phyloP scores from a whole-genome alignment of 2,888 invertebrate species.

The Phortica okadai region DNA sequence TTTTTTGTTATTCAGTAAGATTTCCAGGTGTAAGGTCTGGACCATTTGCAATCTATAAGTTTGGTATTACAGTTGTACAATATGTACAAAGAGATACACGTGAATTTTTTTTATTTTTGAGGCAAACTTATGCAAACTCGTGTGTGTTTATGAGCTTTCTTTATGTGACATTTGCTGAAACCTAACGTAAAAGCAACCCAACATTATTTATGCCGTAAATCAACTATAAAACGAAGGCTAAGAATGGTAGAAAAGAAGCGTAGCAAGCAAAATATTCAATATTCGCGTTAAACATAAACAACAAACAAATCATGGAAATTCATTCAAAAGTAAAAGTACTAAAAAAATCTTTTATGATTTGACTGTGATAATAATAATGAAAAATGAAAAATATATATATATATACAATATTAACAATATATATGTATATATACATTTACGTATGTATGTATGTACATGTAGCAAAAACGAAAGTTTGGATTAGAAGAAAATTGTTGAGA shows the following conservation, averaged over 20 bases:
- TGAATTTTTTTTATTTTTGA: no score
- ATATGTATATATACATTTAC: conserved; percentile 57
- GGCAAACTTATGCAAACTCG: neutral
- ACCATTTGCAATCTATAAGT: no score
- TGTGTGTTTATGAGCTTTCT: neutral
- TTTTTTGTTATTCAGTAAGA: no score
- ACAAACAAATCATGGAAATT: conserved; percentile 61
- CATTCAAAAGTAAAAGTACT: conserved; percentile 72
- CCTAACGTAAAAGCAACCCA: neutral
- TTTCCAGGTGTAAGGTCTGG: no score
- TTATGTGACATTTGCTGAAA: neutral
- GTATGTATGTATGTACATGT: conserved; percentile 26
- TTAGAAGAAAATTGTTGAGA: conserved; percentile 52
- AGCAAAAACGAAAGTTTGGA: conserved; percentile 21
- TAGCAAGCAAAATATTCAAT: neutral
- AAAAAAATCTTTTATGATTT: conserved; percentile 76
- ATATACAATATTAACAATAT: conserved; percentile 59
- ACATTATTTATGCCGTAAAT: neutral
- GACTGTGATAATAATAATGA: conserved; percentile 76
- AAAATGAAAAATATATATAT: conserved; percentile 52
- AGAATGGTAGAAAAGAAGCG: neutral
- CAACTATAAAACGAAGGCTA: neutral
- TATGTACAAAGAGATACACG: no score
- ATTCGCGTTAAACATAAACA: neutral
- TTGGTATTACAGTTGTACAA: no score